These are phyloP conservation scores for Drosophila obscura DNA, from an alignment of 1,140 invertebrate genomes.

Conservation along the genomic window DNA sequence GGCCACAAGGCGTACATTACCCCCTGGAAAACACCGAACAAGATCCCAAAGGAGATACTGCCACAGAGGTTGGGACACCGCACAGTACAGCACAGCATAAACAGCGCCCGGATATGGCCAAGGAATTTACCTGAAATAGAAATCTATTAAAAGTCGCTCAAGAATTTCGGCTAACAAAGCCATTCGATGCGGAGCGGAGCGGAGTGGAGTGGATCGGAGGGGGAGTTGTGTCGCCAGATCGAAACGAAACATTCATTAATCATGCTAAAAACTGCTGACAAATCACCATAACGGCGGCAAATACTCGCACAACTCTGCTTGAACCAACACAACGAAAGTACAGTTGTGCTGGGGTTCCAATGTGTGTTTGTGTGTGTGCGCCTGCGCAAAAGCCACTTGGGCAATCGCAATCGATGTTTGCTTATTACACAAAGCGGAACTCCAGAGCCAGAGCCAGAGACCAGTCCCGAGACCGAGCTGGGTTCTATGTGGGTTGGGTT, in stretches of 20 bases:
- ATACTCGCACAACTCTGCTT: conserved; percentile 20
- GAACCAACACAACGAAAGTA: conserved; percentile 13
- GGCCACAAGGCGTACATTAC: conserved; percentile 73
- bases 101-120: conserved; percentile 45
- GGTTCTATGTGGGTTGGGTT: conserved; percentile 48
- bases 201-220: background rate
- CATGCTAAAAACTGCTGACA: conserved; percentile 74
- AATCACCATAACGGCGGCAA: conserved; percentile 69
- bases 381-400: conserved; percentile 33
- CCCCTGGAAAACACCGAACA: conserved; percentile 30
- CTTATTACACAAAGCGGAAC: conserved; percentile 77
- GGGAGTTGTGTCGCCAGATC: conserved; percentile 58
- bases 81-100: background rate
- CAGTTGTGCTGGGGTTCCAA: conserved; percentile 2
- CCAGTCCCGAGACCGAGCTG: conserved; percentile 17
- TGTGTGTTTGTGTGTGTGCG: conserved; percentile 18
- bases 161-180: conserved; percentile 60
- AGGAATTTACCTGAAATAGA: conserved; percentile 44
- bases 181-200: background rate
- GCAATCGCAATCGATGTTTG: conserved; percentile 49
- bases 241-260: conserved; percentile 73
- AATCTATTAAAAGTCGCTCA: conserved; percentile 71
- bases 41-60: conserved; percentile 34
- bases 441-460: conserved; percentile 30
- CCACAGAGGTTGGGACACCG: conserved; percentile 22